Base-by-base conservation (phyloP, 1,140 invertebrate species). In the Holotrichia oblita region DNA sequence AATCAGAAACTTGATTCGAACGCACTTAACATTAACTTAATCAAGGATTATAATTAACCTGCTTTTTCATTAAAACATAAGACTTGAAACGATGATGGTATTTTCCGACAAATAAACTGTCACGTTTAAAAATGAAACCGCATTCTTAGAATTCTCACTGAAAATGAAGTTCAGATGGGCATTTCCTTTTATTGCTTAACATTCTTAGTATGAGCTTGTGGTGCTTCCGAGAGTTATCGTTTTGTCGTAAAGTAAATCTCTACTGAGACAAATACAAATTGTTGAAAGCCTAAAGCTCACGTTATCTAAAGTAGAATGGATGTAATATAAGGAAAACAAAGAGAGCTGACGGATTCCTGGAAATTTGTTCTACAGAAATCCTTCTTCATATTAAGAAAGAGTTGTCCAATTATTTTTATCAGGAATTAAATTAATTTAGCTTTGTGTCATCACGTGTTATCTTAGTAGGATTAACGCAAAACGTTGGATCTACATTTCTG, bases 211-310 rank as follows among this genome's bases (percentile, higher is more conserved):
- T 34, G 12, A 17, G 48, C 48, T 55, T 55, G 0, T 6, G 17
- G 48, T 14, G 48, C n/a, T 55, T 55, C 14, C 17, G 6, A 17
- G 48, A 55, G 17, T 55, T 55, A 55, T 17, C 14, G 48, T 17
- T 55, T 14, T 55, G 48, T 55, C 48, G 14, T 17, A 55, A 55
- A 55, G 48, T 55, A 55, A 55, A 55, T 55, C 48, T 55, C 48
- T 55, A 17, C 48, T 17, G 48, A n/a, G 48, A 55, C 48, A 55
- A 55, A 17, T 48, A 55, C 48, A 55, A 55, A 55, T 6, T 17
- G n/a, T 14, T 17, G 6, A 55, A 55, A 14, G 14, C 48, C 48
- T 55, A 55, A 10, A 55, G 48, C n/a, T 17, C 14, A 3, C 48
- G 48, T 17, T 55, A 55, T 55, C 48, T 17, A 55, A n/a, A 17